Evolutionary conservation across 2,797 vertebrate genomes (phyloP), one percentile per base, ranked within the genome.

Genomic region (Synaphobranchus kaupii): DNA sequence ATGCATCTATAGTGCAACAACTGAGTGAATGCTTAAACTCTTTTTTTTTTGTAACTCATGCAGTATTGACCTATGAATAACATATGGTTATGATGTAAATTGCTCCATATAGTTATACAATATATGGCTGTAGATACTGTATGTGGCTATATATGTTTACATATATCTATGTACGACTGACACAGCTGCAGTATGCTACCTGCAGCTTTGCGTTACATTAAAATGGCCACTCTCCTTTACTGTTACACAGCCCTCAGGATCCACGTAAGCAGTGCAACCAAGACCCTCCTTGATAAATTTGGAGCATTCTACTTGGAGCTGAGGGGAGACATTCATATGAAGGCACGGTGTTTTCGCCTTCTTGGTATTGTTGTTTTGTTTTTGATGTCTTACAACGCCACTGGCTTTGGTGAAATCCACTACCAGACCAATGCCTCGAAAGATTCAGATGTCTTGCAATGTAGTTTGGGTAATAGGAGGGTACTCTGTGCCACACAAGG

Each of bases 211-310:
- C 12, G 31, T 58, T 31, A 48, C 71, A 8, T 4, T 85, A 58
- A 25, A 13, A 48, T 87, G 28, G 1, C 85, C 58, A 28, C 25
- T 39, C 13, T 44, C 34, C 58, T 84, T n/a, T 85, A 63, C 17
- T 84, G 39, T 83, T 84, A 47, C 86, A 47, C 52, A 92, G 91
- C 91, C 15, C 85, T 93, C 85, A 93, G 87, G 86, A 93, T 93
- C 87, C 93, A 93, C 56, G 86, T 93, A 31, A 92, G 91, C 90
- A 88, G 89, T 81, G 89, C 90, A 12, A 91, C 91, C 12, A 93
- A 93, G 83, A 89, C 76, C 81, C 90, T 93, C 7, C 89, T 93
- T 73, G 92, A 92, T 84, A 91, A 86, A 47, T 92, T 92, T 60
- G 44, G 78, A 58, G 89, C 73, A 9, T 93, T 93, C 84, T 86